These are phyloP conservation scores for Cryptoblepharus egeriae DNA, from an alignment of 2,797 vertebrate genomes.

Conservation along the genomic window DNA sequence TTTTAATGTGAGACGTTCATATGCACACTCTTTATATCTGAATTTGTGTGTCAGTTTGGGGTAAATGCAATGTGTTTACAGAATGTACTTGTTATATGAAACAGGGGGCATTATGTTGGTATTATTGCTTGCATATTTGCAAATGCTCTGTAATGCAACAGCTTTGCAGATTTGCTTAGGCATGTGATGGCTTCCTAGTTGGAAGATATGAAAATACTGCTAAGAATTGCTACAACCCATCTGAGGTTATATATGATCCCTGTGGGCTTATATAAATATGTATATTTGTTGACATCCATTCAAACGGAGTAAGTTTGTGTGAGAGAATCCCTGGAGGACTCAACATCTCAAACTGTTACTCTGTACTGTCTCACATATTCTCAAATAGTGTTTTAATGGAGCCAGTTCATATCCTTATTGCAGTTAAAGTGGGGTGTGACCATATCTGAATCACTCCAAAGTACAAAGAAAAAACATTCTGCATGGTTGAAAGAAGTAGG, in stretches of 20 bases:
- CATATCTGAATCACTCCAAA: background rate
- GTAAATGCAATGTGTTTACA: background rate
- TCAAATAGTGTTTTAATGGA: too few species aligned
- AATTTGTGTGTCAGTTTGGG: background rate
- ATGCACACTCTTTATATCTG: background rate
- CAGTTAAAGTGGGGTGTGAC: background rate
- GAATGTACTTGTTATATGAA: background rate
- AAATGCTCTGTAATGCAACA: background rate
- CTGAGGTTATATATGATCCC: too few species aligned
- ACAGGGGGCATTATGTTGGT: background rate
- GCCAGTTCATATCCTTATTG: background rate
- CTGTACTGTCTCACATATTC: too few species aligned
- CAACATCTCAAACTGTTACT: background rate
- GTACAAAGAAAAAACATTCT: background rate
- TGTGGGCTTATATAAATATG: background rate
- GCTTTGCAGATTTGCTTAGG: background rate
- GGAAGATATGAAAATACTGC: background rate
- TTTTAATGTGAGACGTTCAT: background rate
- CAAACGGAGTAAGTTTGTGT: too few species aligned
- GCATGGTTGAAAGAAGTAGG: too few species aligned
- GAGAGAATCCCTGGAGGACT: background rate
- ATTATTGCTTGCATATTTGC: background rate
- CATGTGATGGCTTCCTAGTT: background rate
- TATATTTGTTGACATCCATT: background rate
- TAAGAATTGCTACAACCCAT: background rate